These are phyloP conservation scores for Philypnodon macrostomus DNA, from an alignment of 2,797 vertebrate genomes.

Conservation along the genomic window DNA sequence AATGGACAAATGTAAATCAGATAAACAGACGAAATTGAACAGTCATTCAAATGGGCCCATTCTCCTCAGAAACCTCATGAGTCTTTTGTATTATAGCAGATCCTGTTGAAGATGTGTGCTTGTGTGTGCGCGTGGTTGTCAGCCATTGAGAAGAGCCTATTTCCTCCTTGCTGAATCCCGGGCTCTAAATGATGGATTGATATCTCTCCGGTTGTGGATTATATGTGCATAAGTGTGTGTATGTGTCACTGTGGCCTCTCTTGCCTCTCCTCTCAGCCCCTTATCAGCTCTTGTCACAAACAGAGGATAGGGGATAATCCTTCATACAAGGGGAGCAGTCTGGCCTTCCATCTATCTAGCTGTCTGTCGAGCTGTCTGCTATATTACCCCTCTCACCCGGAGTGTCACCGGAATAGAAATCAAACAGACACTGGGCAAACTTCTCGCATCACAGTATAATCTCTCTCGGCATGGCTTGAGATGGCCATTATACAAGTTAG, in stretches of 20 bases:
- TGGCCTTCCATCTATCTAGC: conserved; percentile 67
- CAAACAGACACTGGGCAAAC: conserved; percentile 59
- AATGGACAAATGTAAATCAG: conserved; percentile 68
- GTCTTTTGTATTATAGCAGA: conserved; percentile 46
- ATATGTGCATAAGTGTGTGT: conserved; percentile 57
- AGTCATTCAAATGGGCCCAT: conserved; percentile 55
- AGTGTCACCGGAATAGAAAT: conserved; percentile 57
- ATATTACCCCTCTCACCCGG: conserved; percentile 53
- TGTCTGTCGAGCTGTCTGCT: conserved; percentile 64
- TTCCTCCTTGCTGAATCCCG: conserved; percentile 69
- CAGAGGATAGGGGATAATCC: conserved; percentile 76
- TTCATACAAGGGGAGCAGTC: conserved; percentile 71
- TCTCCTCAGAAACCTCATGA: conserved; percentile 42
- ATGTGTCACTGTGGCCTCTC: conserved; percentile 58
- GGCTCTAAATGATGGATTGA: conserved; percentile 77
- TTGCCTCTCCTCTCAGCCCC: conserved; percentile 68
- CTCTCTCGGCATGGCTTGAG: conserved; percentile 23
- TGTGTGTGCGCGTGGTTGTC: conserved; percentile 43
- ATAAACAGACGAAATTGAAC: conserved; percentile 64
- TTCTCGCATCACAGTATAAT: conserved; percentile 36
- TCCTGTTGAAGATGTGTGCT: conserved; percentile 29
- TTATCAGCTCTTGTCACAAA: conserved; percentile 79
- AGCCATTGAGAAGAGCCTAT: conserved; percentile 65
- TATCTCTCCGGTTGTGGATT: conserved; percentile 72
- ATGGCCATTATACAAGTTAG: conserved; percentile 21